A percentile compares a stretch with the other conserved stretches of the same genome.
phyloP scores from a whole-genome alignment of 1,140 invertebrate genomes.

The Copidosoma floridanum region DNA sequence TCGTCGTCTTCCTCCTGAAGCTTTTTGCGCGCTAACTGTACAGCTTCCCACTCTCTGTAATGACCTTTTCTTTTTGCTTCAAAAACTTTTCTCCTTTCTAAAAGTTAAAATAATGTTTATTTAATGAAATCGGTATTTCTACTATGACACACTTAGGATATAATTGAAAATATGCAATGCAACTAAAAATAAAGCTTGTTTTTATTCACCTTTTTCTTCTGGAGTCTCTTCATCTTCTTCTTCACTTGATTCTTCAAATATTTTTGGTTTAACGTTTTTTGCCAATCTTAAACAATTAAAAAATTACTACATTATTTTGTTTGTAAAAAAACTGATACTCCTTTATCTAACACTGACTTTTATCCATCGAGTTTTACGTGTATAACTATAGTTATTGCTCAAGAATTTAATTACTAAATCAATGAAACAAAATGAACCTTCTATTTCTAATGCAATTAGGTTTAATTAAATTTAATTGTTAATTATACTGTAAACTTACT shows the following conservation, averaged over 20 bases:
- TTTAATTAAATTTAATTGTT: slow-evolving; percentile 10
- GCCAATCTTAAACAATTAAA: slow-evolving; percentile 57
- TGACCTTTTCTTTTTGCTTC: slow-evolving; percentile 92
- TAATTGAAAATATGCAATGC: too few species aligned
- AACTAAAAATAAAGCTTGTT: slow-evolving; percentile 18
- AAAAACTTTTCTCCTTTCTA: slow-evolving; percentile 73
- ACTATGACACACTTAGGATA: too few species aligned
- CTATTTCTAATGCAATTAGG: too few species aligned
- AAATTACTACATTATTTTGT: background rate
- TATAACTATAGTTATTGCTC: too few species aligned
- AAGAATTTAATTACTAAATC: too few species aligned
- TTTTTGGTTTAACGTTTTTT: slow-evolving; percentile 61
- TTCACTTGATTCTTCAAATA: slow-evolving; percentile 61
- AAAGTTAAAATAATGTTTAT: too few species aligned
- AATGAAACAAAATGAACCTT: too few species aligned
- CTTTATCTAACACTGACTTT: too few species aligned
- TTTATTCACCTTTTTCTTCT: slow-evolving; percentile 65
- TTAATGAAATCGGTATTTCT: too few species aligned
- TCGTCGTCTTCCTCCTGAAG: slow-evolving; percentile 88
- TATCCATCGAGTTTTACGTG: too few species aligned
- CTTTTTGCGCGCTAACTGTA: slow-evolving; percentile 85
- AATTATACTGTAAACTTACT: slow-evolving; percentile 52
- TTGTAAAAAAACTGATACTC: too few species aligned
- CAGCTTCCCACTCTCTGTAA: slow-evolving; percentile 95
- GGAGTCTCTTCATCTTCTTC: slow-evolving; percentile 66